Conservation (phyloP, 2,113 vertebrate species). For the Lagopus muta region DNA sequence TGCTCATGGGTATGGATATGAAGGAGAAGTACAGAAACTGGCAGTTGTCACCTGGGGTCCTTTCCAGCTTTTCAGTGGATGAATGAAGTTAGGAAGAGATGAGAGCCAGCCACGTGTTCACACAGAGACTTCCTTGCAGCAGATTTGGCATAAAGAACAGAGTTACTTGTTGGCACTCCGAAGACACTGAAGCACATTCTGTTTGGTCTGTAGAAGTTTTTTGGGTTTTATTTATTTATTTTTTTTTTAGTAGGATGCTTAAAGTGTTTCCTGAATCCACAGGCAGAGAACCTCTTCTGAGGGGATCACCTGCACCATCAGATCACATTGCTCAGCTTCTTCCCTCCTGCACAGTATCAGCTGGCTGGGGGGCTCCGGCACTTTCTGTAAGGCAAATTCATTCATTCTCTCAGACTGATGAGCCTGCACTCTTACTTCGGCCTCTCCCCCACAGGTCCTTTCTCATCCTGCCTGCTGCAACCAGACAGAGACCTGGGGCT, state of each 20-base stretch:
- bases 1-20: neutral
- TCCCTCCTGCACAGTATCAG: conserved; percentile 31
- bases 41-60: neutral
- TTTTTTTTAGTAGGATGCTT: neutral
- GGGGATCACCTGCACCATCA: neutral
- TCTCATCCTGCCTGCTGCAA: neutral
- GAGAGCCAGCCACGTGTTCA: neutral
- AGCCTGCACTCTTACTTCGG: neutral
- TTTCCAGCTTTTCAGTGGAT: neutral
- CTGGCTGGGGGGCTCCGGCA: conserved; percentile 45
- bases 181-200: neutral
- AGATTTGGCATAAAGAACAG: neutral
- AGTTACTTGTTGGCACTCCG: neutral
- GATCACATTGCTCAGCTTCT: conserved; percentile 59
- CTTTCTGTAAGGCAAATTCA: conserved; percentile 66
- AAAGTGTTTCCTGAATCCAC: conserved; percentile 49
- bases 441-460: neutral
- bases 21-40: neutral
- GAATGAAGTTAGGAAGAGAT: neutral
- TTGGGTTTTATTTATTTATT: neutral
- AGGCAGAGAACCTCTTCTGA: conserved; percentile 52
- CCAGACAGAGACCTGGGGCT: neutral
- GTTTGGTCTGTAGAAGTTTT: neutral
- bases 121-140: neutral
- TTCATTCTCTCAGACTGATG: neutral